These are phyloP conservation scores for Misgurnus anguillicaudatus DNA, from an alignment of 2,113 vertebrate species.

Conservation along the genomic window DNA sequence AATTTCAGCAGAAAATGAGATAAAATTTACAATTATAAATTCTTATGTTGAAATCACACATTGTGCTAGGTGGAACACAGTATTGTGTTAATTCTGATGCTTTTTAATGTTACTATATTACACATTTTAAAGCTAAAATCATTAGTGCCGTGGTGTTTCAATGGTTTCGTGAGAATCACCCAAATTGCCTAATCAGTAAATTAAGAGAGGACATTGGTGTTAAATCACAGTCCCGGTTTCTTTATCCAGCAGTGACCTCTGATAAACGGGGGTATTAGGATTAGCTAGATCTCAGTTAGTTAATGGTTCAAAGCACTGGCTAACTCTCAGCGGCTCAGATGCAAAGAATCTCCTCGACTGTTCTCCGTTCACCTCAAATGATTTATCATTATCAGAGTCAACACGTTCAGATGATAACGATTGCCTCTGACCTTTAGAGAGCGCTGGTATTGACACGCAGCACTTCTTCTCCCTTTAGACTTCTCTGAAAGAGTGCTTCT, in stretches of 20 bases:
- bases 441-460: constrained; percentile 1
- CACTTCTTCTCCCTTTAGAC: background rate
- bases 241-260: background rate
- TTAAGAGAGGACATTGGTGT: background rate
- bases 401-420: constrained; percentile 27
- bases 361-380: constrained; percentile 37
- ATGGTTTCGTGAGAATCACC: constrained; percentile 12
- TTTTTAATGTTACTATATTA: background rate
- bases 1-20: no score
- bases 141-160: no score
- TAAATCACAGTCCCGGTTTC: background rate
- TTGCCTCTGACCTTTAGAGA: constrained; percentile 35
- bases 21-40: no score
- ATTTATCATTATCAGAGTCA: constrained; percentile 42
- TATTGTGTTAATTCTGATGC: no score
- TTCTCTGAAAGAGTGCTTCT: background rate
- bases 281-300: constrained; percentile 22
- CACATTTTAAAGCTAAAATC: no score
- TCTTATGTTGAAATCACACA: no score
- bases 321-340: constrained; percentile 4
- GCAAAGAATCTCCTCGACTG: background rate
- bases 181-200: background rate
- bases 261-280: background rate
- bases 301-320: constrained; percentile 9
- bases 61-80: no score